These are phyloP conservation scores for Platycercus adscitus DNA, from an alignment of 2,113 vertebrate species.

Conservation along the genomic window DNA sequence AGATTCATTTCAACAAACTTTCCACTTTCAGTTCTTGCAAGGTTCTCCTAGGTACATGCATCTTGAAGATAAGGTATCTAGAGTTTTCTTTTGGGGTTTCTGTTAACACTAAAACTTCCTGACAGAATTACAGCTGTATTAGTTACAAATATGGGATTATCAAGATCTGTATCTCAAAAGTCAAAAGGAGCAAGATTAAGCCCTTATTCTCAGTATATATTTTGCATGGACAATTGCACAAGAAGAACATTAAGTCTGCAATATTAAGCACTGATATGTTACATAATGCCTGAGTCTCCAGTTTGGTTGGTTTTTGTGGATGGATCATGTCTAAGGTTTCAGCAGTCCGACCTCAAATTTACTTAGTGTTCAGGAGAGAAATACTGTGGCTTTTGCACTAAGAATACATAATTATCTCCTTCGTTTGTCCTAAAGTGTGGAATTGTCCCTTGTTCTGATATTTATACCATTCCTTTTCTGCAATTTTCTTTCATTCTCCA, in stretches of 20 bases:
- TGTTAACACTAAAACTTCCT: neutral
- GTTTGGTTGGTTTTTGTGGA: neutral
- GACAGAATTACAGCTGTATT: conserved; percentile 13
- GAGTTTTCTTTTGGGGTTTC: neutral
- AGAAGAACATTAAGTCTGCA: neutral
- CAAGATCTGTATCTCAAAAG: neutral
- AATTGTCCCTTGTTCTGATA: neutral
- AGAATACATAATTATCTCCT: neutral
- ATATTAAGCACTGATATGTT: neutral
- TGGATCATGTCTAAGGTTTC: neutral
- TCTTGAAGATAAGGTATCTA: neutral
- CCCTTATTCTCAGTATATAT: neutral
- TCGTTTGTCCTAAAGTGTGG: neutral
- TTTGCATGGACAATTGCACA: neutral
- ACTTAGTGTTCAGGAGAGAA: neutral
- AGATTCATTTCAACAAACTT: neutral
- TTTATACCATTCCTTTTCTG: neutral
- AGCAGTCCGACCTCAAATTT: neutral
- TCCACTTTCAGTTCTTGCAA: neutral
- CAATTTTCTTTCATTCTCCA: neutral
- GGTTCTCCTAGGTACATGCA: neutral
- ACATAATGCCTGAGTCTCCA: neutral
- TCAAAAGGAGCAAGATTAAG: neutral
- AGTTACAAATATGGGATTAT: neutral
- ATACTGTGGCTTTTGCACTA: neutral